Evolutionary conservation across 2,888 invertebrate genomes (phyloP).

Genomic region (Smittia sp.): DNA sequence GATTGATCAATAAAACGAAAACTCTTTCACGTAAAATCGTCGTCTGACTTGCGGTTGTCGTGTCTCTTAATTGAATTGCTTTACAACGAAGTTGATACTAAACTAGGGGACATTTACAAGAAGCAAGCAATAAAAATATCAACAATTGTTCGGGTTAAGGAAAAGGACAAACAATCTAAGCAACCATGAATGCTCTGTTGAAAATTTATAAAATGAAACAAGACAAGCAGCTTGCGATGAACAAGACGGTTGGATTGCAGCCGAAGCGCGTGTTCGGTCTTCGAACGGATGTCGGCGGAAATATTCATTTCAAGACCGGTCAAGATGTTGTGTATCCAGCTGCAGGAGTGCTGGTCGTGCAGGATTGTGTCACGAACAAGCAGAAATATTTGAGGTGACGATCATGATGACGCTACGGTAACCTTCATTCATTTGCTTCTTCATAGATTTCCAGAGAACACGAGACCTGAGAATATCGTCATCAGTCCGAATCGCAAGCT

Average conservation of each 20-base stretch:
- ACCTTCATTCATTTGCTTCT: not conserved
- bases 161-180: not conserved
- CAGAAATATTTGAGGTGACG: slow-evolving; percentile 66
- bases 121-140: not conserved
- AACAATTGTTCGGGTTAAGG: not conserved
- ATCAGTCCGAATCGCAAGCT: slow-evolving; percentile 50
- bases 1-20: slow-evolving; percentile 31
- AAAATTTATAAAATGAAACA: slow-evolving; percentile 32
- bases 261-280: slow-evolving; percentile 52
- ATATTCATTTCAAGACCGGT: slow-evolving; percentile 69
- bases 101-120: not conserved
- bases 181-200: slow-evolving; percentile 34
- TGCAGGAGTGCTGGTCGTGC: slow-evolving; percentile 71
- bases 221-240: slow-evolving; percentile 33
- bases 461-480: slow-evolving; percentile 48
- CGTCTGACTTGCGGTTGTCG: slow-evolving; percentile 8
- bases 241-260: slow-evolving; percentile 47
- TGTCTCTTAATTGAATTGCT: slow-evolving; percentile 36
- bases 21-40: slow-evolving; percentile 2
- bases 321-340: slow-evolving; percentile 78
- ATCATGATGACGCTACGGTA: not conserved
- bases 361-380: slow-evolving; percentile 68
- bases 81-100: not conserved
- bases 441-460: slow-evolving; percentile 49
- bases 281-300: slow-evolving; percentile 58